Evolutionary conservation across 2,797 vertebrate species (phyloP).

Genomic region (Tarsius wallacei): DNA sequence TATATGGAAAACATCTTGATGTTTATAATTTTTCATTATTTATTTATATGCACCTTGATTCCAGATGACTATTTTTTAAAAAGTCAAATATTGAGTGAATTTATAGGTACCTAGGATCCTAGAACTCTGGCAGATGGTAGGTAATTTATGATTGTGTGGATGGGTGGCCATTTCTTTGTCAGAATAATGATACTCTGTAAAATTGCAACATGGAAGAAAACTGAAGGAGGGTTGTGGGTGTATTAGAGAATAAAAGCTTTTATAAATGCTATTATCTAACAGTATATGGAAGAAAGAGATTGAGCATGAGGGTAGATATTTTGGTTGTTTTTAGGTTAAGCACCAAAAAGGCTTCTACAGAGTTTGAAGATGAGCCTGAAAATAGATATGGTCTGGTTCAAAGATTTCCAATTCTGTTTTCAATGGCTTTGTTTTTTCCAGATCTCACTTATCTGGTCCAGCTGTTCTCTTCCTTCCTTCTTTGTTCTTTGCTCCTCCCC

Average conservation of each 20-base stretch:
- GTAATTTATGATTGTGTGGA: conserved; percentile 55
- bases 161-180: conserved; percentile 43
- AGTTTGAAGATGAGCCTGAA: conserved; percentile 49
- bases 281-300: not conserved
- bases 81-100: conserved; percentile 9
- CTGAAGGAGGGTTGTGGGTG: not conserved
- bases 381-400: conserved; percentile 44
- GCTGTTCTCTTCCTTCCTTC: conserved; percentile 57
- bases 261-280: conserved; percentile 21
- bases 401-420: conserved; percentile 14
- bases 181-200: conserved; percentile 58
- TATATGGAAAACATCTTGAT: not conserved
- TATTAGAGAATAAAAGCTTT: conserved; percentile 14
- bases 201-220: conserved; percentile 34
- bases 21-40: conserved; percentile 25
- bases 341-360: conserved; percentile 20
- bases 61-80: conserved; percentile 12
- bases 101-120: conserved; percentile 6
- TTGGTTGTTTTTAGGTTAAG: not conserved
- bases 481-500: conserved; percentile 78
- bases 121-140: conserved; percentile 69
- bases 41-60: not conserved
- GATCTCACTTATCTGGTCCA: conserved; percentile 59
- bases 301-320: not conserved
- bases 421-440: conserved; percentile 62